A percentile compares a stretch with the other conserved stretches of the same genome.
Conservation (phyloP, 1,140 invertebrate species). For the Sinonovacula constricta region DNA sequence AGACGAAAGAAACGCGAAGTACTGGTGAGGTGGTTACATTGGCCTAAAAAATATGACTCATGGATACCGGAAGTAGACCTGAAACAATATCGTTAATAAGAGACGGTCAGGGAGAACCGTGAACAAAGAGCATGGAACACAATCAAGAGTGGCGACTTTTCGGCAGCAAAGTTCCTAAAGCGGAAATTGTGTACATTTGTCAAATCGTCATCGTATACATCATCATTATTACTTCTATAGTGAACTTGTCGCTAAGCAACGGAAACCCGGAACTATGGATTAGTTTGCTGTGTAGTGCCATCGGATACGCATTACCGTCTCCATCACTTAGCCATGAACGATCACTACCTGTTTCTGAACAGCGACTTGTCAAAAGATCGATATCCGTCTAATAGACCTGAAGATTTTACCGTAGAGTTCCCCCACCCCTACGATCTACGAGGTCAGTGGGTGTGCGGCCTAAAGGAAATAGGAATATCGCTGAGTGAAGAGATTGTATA, state of each 20-base stretch:
- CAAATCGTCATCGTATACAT: constrained; percentile 31
- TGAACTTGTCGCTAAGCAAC: constrained; percentile 13
- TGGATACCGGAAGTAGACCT: constrained; percentile 12
- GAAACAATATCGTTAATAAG: not conserved
- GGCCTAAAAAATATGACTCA: constrained; percentile 20
- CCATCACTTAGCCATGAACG: not conserved
- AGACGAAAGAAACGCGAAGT: not conserved
- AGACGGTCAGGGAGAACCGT: too few relatives aligned
- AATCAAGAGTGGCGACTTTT: constrained; percentile 16
- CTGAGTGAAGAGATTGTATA: constrained; percentile 12
- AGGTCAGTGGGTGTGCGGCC: constrained; percentile 6
- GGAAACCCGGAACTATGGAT: constrained; percentile 29
- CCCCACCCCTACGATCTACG: not conserved
- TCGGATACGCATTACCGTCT: constrained; percentile 1
- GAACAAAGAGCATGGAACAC: not conserved
- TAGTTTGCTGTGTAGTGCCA: constrained; percentile 14
- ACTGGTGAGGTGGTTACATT: constrained; percentile 21
- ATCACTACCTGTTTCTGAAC: constrained; percentile 9
- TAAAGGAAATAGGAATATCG: constrained; percentile 7
- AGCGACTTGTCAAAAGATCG: constrained; percentile 7
- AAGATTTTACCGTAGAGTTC: constrained; percentile 10
- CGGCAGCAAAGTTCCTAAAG: constrained; percentile 6
- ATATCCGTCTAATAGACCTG: not conserved
- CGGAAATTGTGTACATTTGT: constrained; percentile 8
- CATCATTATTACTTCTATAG: constrained; percentile 19